Base-by-base conservation (phyloP, 2,113 vertebrate genomes). In the Lagopus muta region DNA sequence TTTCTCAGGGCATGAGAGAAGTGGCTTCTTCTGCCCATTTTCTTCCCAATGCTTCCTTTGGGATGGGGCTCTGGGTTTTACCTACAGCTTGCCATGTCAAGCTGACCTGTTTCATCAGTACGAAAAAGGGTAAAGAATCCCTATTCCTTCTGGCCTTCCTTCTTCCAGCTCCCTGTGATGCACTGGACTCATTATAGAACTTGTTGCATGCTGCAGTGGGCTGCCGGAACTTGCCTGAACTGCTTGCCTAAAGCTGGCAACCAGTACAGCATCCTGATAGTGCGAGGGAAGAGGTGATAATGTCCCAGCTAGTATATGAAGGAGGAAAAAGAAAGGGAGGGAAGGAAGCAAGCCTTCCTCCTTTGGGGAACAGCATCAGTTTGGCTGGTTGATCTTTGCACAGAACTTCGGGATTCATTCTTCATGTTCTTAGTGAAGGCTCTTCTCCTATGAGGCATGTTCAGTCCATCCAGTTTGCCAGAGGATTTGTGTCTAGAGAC, bases 231-330 rank as follows among this genome's bases (percentile, higher is more conserved):
- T 45, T 30, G 25, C 38, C 42, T 32, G 58, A 77, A 34, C 20
- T 38, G 38, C 38, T 38, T 38, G 38, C 38, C 9, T 38, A 38
- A 38, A 58, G 21, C 0, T 0, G 13, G 12, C 62, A 80, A 57
- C 5, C 22, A 0, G 0, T 40, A 28, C 36, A 74, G 7, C 14
- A 6, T 47, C 20, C 72, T 27, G 22, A 7, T 24, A 43, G 8
- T 50, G 38, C 25, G 40, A 40, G n/a, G 42, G 42, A 66, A 54
- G 76, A 65, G 47, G 32, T 43, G 28, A 28, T 38, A 16, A 18
- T 43, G 7, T 72, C 25, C 4, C 36, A 73, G 57, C 21, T 64
- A 16, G 45, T n/a, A 38, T 13, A 24, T 17, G 20, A 30, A 5
- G 18, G 40, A 88, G 50, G 57, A 73, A 61, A n/a, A 73, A 25